Evolutionary conservation across 1,140 invertebrate genomes (phyloP), one percentile per base, ranked within the genome.

Genomic region (Cheumatopsyche charites): DNA sequence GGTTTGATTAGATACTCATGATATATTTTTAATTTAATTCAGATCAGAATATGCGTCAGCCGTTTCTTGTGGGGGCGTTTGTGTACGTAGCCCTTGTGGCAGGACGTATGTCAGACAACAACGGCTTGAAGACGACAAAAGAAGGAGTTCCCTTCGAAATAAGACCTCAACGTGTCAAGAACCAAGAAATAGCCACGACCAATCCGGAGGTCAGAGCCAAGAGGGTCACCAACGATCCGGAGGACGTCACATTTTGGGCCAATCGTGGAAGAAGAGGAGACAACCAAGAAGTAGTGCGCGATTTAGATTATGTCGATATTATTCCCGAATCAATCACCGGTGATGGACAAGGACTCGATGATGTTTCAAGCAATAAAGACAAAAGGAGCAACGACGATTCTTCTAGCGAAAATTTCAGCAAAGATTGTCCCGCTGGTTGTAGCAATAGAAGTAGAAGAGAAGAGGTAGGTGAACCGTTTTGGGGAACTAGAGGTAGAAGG

Each of bases 281-380:
- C 25, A 73, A 77, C 25, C 2, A 15, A 2, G 62, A 63, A 42
- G 6, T 17, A 3, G 13, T 19, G 62, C 12, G 23, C 4, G 29
- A 41, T 42, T 26, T 19, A 2, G 66, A 68, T 41, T 68, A 68
- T 58, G n/a, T 55, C 11, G 66, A 68, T 19, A 36, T 55, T 41
- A 15, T 63, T 5, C 25, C 68, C 1, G 62, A 71, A 13, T 77
- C 77, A 71, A 74, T 76, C 47, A 74, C 80, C 19, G 73, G 77
- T 75, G 55, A 68, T n/a, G 12, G 62, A 9, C 45, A 66, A 26
- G 21, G 25, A 1, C 1, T 68, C 4, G 66, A 55, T 6, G 66
- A 45, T 55, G 75, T 78, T 11, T 79, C 82, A 75, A 80, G 79
- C 79, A 79, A 78, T 25, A 78, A 78, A 26, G 81, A 80, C 17